These are phyloP conservation scores for Drosophila guanche DNA, from an alignment of 1,140 invertebrate species.

Conservation along the genomic window DNA sequence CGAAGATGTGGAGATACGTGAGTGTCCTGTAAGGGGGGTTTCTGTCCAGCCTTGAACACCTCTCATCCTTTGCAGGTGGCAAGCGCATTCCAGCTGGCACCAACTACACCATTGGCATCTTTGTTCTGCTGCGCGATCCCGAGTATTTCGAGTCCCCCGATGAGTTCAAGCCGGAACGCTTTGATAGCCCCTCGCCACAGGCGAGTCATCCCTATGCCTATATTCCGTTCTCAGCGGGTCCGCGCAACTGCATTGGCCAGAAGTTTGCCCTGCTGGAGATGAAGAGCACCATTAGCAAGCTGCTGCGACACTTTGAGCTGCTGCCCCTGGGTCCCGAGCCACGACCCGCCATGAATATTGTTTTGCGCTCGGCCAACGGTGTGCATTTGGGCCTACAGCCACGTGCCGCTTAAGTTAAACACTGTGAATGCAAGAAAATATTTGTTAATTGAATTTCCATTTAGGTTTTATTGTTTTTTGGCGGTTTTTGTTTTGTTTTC, in stretches of 20 bases:
- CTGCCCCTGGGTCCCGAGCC: constrained; percentile 59
- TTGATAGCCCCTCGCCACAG: constrained; percentile 83
- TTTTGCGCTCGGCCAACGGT: constrained; percentile 65
- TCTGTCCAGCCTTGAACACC: too few species aligned
- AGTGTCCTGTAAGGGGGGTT: background rate
- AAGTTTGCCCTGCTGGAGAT: constrained; percentile 91
- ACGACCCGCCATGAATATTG: constrained; percentile 50
- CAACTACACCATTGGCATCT: constrained; percentile 81
- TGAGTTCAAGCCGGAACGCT: constrained; percentile 87
- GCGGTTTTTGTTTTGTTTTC: background rate
- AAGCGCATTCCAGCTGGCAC: constrained; percentile 83
- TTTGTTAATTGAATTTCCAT: background rate
- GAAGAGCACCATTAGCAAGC: constrained; percentile 85
- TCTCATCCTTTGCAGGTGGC: constrained; percentile 64
- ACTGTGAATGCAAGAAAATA: constrained; percentile 3
- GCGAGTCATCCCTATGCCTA: constrained; percentile 84
- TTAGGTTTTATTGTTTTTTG: background rate
- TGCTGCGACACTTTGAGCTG: constrained; percentile 79
- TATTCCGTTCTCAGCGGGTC: constrained; percentile 88
- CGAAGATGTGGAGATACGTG: constrained; percentile 84
- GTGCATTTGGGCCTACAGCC: constrained; percentile 57
- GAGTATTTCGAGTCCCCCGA: constrained; percentile 86
- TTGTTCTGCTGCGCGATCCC: constrained; percentile 84
- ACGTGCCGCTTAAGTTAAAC: too few species aligned
- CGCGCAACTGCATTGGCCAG: constrained; percentile 88